Conservation (phyloP, 2,888 invertebrate species). For the Leucophora obtusa region DNA sequence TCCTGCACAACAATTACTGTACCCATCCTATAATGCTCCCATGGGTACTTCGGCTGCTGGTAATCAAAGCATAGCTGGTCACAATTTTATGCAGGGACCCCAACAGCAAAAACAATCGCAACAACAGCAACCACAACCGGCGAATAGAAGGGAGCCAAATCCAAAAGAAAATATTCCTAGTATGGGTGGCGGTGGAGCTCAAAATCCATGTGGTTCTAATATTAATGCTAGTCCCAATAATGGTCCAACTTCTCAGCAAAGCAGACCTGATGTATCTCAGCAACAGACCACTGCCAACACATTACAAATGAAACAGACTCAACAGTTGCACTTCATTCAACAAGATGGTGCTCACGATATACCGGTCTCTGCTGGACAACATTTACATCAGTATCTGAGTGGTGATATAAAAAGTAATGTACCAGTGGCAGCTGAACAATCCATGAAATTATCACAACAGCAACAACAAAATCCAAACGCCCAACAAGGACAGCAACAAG, state of each 20-base stretch:
- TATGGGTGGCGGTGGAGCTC: constrained; percentile 66
- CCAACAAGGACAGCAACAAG: too few species aligned
- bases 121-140: too few species aligned
- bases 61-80: constrained; percentile 70
- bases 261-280: constrained; percentile 67
- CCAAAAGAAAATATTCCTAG: constrained; percentile 61
- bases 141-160: constrained; percentile 60
- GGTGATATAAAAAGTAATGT: too few species aligned
- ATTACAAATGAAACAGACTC: constrained; percentile 91
- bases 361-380: constrained; percentile 83
- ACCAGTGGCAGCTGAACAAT: constrained; percentile 79
- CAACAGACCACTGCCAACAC: constrained; percentile 81
- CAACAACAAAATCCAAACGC: constrained; percentile 80
- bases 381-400: too few species aligned
- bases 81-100: constrained; percentile 76
- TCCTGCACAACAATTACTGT: constrained; percentile 79
- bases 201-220: constrained; percentile 70
- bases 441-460: constrained; percentile 90
- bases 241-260: constrained; percentile 63
- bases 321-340: constrained; percentile 91
- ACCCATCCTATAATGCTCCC: constrained; percentile 84
- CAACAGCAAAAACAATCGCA: too few species aligned
- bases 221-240: constrained; percentile 67
- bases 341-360: constrained; percentile 88
- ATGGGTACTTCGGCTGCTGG: constrained; percentile 80